Percentiles rank a stretch among this genome's conserved stretches.
These are phyloP conservation scores for Apodemus speciosus DNA, from an alignment of 2,113 vertebrate genomes.

Conservation along the genomic window DNA sequence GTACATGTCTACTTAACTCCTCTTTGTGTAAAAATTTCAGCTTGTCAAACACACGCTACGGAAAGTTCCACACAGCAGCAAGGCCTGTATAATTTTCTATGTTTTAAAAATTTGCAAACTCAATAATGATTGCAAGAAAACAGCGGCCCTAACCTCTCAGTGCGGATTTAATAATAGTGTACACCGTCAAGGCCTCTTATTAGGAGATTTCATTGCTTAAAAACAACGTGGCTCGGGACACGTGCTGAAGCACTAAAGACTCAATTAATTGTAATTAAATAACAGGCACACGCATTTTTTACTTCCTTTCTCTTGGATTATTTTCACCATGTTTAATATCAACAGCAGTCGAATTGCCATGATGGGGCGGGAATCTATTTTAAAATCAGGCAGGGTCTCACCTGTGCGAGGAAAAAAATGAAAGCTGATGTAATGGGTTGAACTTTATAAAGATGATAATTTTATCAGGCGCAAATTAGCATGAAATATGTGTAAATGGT, in stretches of 20 bases:
- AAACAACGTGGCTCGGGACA: slow-evolving; percentile 54
- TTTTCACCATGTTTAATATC: slow-evolving; percentile 60
- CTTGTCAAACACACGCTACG: slow-evolving; percentile 54
- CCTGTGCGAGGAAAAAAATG: slow-evolving; percentile 5
- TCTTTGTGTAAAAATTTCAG: slow-evolving; percentile 10
- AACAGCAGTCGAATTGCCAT: slow-evolving; percentile 1
- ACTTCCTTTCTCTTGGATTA: slow-evolving; percentile 60
- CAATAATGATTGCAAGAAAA: slow-evolving; percentile 62
- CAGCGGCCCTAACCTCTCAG: slow-evolving; percentile 59
- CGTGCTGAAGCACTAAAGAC: slow-evolving; percentile 52
- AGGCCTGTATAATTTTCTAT: slow-evolving; percentile 65
- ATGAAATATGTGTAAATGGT: neutral
- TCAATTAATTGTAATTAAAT: slow-evolving; percentile 68
- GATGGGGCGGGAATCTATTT: neutral
- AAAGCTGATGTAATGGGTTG: neutral
- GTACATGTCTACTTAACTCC: slow-evolving; percentile 61
- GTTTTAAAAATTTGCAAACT: slow-evolving; percentile 70
- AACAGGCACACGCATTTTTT: slow-evolving; percentile 42
- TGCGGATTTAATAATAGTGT: slow-evolving; percentile 68
- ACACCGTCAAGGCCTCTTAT: slow-evolving; percentile 32
- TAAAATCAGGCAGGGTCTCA: neutral
- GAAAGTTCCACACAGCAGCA: slow-evolving; percentile 53
- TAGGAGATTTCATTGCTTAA: slow-evolving; percentile 61
- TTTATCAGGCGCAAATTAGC: neutral
- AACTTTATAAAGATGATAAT: neutral